These are phyloP conservation scores for Tenebrosternarchus preto DNA, from an alignment of 2,113 vertebrate genomes.

Conservation along the genomic window DNA sequence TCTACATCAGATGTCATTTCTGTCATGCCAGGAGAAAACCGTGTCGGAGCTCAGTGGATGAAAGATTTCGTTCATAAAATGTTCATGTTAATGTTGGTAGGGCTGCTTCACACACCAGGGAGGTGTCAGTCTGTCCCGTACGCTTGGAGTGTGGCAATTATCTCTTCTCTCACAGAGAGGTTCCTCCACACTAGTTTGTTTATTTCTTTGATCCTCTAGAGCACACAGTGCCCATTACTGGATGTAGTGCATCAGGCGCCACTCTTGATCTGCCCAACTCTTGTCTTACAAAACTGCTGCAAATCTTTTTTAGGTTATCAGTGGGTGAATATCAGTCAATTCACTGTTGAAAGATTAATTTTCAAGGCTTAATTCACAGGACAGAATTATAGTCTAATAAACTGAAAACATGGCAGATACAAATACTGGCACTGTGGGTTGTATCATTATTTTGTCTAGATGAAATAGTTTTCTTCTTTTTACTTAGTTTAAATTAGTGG, in stretches of 20 bases:
- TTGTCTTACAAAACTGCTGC: not conserved
- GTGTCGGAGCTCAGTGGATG: not conserved
- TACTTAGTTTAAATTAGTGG: conserved; percentile 17
- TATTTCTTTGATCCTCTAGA: conserved; percentile 15
- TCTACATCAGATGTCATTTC: conserved; percentile 10
- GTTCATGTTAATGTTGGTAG: conserved; percentile 9
- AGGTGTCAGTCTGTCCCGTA: not conserved
- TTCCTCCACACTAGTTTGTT: not conserved
- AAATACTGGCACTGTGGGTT: conserved; percentile 10
- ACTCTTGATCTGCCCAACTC: not conserved
- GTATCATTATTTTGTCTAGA: not conserved
- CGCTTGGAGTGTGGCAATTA: conserved; percentile 23
- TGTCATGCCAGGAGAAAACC: not conserved
- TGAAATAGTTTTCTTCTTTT: not conserved
- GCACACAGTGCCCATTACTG: conserved; percentile 26
- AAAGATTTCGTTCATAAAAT: conserved; percentile 28
- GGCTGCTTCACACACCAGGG: not conserved
- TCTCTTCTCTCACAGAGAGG: not conserved
- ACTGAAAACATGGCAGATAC: not conserved
- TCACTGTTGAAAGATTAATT: not conserved
- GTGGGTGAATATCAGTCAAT: conserved; percentile 23
- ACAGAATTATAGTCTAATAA: conserved; percentile 19
- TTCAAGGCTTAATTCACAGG: conserved; percentile 1
- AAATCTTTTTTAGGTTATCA: not conserved
- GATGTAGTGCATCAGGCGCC: not conserved